phyloP scores from a whole-genome alignment of 2,797 vertebrate species.

The Poecilia gillii region DNA sequence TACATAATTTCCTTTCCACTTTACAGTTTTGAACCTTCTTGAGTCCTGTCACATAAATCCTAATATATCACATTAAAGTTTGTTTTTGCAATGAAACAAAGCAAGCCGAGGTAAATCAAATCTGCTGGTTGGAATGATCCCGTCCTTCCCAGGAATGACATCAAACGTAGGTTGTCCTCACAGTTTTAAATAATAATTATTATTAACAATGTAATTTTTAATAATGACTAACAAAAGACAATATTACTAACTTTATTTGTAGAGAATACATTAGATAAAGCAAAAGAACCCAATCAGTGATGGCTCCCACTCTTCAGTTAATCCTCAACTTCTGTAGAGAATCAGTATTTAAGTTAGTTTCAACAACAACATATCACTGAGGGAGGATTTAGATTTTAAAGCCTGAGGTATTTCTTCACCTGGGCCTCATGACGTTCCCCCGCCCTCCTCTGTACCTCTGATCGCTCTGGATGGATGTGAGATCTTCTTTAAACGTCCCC shows the following conservation, averaged over 20 bases:
- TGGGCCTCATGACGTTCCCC: conserved; percentile 36
- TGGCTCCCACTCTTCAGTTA: conserved; percentile 4
- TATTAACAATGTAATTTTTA: background rate
- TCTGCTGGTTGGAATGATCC: background rate
- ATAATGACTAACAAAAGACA: conserved; percentile 28
- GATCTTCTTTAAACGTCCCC: conserved; percentile 77
- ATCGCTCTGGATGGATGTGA: conserved; percentile 74
- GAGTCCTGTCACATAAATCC: background rate
- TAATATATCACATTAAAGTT: background rate
- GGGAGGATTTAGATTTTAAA: background rate
- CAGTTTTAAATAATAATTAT: conserved; percentile 54
- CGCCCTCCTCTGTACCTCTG: conserved; percentile 68
- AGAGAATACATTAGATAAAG: conserved; percentile 12
- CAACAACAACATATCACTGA: background rate
- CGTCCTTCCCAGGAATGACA: conserved; percentile 17
- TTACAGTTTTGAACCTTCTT: background rate
- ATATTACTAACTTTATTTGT: conserved; percentile 12
- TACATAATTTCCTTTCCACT: background rate
- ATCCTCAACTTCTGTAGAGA: conserved; percentile 56
- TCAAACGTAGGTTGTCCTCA: conserved; percentile 26
- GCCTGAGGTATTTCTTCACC: conserved; percentile 37
- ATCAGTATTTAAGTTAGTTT: conserved; percentile 24
- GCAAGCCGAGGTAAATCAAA: background rate
- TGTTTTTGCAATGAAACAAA: background rate
- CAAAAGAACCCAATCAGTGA: conserved; percentile 22